Conservation (phyloP, 2,888 invertebrate genomes). For the Gasteruption jaculator region DNA sequence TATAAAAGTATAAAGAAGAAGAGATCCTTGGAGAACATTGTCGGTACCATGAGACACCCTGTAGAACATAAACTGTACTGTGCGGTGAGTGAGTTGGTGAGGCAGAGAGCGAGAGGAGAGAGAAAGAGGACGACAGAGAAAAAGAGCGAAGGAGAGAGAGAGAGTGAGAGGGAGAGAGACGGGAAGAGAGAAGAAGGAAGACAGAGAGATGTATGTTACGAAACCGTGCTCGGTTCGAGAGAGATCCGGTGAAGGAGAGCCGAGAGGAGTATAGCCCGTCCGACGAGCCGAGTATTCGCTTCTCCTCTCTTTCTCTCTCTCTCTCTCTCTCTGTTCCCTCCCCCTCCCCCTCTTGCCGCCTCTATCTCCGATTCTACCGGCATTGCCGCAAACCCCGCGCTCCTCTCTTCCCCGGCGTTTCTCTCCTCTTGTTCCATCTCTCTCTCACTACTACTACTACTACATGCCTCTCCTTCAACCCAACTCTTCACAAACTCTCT, state of each 20-base stretch:
- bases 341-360: constrained; percentile 1
- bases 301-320: constrained; percentile 30
- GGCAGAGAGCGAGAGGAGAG: constrained; percentile 7
- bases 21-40: not conserved
- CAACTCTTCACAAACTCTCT: too few relatives aligned
- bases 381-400: constrained; percentile 11
- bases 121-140: constrained; percentile 11
- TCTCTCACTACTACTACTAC: constrained; percentile 14
- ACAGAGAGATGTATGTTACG: constrained; percentile 36
- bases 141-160: not conserved
- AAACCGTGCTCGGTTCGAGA: constrained; percentile 34
- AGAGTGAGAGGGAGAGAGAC: constrained; percentile 1
- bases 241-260: constrained; percentile 20
- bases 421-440: constrained; percentile 12
- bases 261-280: constrained; percentile 30
- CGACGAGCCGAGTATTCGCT: too few relatives aligned
- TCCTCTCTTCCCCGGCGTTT: constrained; percentile 15
- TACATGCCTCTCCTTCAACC: constrained; percentile 17
- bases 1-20: too few relatives aligned
- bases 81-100: not conserved
- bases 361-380: constrained; percentile 9
- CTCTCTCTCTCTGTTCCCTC: constrained; percentile 10
- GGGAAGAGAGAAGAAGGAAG: constrained; percentile 18
- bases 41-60: not conserved
- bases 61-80: constrained; percentile 7